Base-by-base conservation (phyloP, 2,113 vertebrate genomes). In the Scophthalmus maximus region DNA sequence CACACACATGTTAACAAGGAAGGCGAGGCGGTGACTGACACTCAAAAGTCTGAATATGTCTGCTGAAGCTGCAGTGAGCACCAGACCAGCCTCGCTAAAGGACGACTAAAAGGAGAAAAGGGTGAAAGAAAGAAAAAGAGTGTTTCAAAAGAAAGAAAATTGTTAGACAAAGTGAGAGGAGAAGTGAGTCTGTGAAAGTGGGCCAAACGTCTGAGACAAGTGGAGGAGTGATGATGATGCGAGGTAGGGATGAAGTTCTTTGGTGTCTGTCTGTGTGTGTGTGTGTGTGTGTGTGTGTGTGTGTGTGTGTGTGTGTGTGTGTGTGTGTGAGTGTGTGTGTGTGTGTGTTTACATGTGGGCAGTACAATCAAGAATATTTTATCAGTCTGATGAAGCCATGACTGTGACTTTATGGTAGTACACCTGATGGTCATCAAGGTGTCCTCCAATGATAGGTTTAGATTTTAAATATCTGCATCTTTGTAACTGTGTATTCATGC, bases 221-320 rank as follows among this genome's bases (percentile, higher is more conserved):
- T 87, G 85, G 76, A 88, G 79, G 80, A 90, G 88, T 89, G 88
- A 92, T 83, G 90, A 94, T 90, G 90, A 92, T 91, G 92, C 87
- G 92, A 94, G 93, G 93, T 94, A 94, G 90, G 93, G 81, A 86
- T 88, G 55, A 76, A 70, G 83, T 22, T 82, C 30, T 56, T 91
- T 82, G 62, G 34, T 68, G 8, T 73, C 18, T 44, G 17, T 55
- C 29, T 58, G 15, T 74, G 5, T 50, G 38, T 75, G 36, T 69
- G n/a, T 30, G 53, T 72, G 32, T 56, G 53, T 55, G 52, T 32
- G 29, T 68, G 10, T 68, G 20, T 44, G 17, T 55, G 34, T 59
- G 15, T 77, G 4, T 61, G 44, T 71, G 34, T 69, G n/a, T 25
- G 49, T 73, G 34, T 52, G 23, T 52, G 50, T 27, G 49, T 51